Percentiles rank a stretch among this genome's conserved stretches.
Evolutionary conservation across 2,888 invertebrate species (phyloP).

Genomic region (Cepaea hortensis): DNA sequence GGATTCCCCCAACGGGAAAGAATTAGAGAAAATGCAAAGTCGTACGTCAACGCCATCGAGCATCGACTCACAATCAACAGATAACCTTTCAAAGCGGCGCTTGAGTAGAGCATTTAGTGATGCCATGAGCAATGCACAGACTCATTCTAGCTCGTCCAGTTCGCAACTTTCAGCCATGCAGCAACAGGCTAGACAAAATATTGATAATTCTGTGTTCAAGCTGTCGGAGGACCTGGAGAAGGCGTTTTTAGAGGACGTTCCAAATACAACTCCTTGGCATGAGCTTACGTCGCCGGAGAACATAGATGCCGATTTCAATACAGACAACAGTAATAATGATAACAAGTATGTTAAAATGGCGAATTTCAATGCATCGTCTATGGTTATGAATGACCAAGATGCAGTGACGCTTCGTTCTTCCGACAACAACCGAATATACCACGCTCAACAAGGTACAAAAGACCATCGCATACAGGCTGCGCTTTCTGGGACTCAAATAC

Average conservation of each 20-base stretch:
- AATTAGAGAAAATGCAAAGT: slow-evolving; percentile 9
- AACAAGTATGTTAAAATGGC: slow-evolving; percentile 30
- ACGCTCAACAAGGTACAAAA: slow-evolving; percentile 8
- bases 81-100: slow-evolving; percentile 1
- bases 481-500: neutral
- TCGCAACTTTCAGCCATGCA: slow-evolving; percentile 22
- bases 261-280: slow-evolving; percentile 39
- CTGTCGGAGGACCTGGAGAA: slow-evolving; percentile 44
- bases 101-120: slow-evolving; percentile 33
- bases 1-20: slow-evolving; percentile 10
- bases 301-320: slow-evolving; percentile 23
- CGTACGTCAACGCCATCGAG: neutral
- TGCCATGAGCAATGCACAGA: neutral
- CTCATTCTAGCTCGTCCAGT: slow-evolving; percentile 14
- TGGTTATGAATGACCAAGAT: slow-evolving; percentile 37
- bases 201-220: slow-evolving; percentile 21
- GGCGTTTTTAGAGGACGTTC: slow-evolving; percentile 34
- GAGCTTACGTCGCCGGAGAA: slow-evolving; percentile 35
- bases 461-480: slow-evolving; percentile 19
- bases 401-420: neutral
- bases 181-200: slow-evolving; percentile 16
- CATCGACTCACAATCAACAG: slow-evolving; percentile 20
- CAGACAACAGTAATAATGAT: neutral
- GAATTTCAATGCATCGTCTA: slow-evolving; percentile 3
- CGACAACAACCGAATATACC: neutral